These are phyloP conservation scores for Dunckerocampus dactyliophorus DNA, from an alignment of 2,113 vertebrate species.

Conservation along the genomic window DNA sequence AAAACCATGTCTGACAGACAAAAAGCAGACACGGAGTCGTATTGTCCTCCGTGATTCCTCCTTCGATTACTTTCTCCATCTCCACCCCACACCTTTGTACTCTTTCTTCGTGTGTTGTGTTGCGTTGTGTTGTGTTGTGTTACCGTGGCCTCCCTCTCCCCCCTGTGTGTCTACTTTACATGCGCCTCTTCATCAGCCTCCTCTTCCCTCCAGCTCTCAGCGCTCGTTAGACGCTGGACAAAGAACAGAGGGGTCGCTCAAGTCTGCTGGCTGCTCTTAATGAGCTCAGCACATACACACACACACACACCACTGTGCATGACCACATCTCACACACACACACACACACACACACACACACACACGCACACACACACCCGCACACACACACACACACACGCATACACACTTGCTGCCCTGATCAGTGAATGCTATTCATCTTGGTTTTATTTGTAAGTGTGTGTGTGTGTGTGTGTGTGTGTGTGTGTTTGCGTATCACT, in stretches of 20 bases:
- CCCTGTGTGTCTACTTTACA: background rate
- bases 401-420: background rate
- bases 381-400: background rate
- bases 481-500: background rate
- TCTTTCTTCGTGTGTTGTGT: no score
- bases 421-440: background rate
- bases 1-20: no score
- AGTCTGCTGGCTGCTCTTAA: background rate
- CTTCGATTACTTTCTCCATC: no score
- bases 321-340: background rate
- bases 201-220: background rate
- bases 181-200: background rate
- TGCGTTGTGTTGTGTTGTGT: background rate
- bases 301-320: no score
- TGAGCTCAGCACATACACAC: background rate
- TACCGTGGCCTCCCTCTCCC: background rate
- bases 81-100: no score
- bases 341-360: background rate
- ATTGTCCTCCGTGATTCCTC: no score
- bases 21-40: no score
- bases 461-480: background rate
- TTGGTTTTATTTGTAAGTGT: background rate
- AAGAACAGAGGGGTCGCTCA: conserved; percentile 1
- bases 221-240: conserved; percentile 2
- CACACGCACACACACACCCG: background rate